A percentile compares a stretch with the other conserved stretches of the same genome.
phyloP scores from a whole-genome alignment of 2,888 invertebrate genomes.

The Agapostemon virescens region DNA sequence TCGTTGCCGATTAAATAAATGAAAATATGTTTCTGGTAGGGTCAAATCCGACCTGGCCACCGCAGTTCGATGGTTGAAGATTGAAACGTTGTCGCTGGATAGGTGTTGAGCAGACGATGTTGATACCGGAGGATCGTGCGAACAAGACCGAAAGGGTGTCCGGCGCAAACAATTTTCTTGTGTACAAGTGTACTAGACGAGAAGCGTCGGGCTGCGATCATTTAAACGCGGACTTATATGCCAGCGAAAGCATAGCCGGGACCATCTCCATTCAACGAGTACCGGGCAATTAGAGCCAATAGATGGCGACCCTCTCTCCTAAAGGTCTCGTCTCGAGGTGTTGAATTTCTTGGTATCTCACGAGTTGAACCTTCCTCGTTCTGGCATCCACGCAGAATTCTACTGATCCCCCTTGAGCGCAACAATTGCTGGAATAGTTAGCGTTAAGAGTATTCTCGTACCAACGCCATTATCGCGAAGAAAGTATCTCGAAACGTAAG shows the following conservation, averaged over 20 bases:
- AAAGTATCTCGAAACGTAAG: background rate
- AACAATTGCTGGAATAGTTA: slow-evolving; percentile 1
- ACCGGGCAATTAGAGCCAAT: slow-evolving; percentile 65
- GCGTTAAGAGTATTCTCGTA: background rate
- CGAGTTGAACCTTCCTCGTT: slow-evolving; percentile 42
- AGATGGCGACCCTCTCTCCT: slow-evolving; percentile 53
- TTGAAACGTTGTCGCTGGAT: background rate
- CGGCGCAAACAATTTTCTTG: slow-evolving; percentile 47
- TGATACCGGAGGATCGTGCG: slow-evolving; percentile 5
- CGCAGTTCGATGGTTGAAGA: background rate
- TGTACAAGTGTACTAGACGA: slow-evolving; percentile 56
- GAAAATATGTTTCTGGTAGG: background rate
- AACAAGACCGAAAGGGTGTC: background rate
- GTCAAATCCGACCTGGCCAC: background rate
- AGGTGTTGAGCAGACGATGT: background rate
- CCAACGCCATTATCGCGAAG: background rate
- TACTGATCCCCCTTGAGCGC: background rate
- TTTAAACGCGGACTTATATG: slow-evolving; percentile 48
- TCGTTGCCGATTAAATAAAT: background rate
- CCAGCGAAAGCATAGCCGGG: slow-evolving; percentile 53
- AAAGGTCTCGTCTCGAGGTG: slow-evolving; percentile 57
- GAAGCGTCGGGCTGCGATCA: slow-evolving; percentile 57
- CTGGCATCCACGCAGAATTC: slow-evolving; percentile 27
- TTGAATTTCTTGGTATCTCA: slow-evolving; percentile 63
- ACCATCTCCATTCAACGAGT: slow-evolving; percentile 57